Evolutionary conservation across 2,113 vertebrate genomes (phyloP), one percentile per base, ranked within the genome.

Genomic region (Aldabrachelys gigantea): DNA sequence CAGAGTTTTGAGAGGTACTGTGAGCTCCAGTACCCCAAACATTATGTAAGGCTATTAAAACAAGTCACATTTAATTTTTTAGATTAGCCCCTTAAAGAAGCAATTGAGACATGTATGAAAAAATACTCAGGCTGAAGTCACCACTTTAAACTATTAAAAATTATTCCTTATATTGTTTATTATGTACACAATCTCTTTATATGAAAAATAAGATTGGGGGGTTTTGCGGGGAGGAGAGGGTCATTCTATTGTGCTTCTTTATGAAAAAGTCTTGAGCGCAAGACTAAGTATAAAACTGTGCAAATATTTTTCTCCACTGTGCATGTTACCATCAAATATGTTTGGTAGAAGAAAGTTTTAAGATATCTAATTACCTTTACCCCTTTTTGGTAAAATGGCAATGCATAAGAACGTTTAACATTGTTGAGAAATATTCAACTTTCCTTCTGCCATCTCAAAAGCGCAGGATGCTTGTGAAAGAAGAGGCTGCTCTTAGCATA

Each of bases 21-120:
- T 12, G n/a, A 91, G 82, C 59, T 80, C 79, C 72, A 94, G 54
- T n/a, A 92, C 90, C 53, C 89, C 78, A 91, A 90, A 89, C 80
- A 93, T 92, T 87, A 57, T 13, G 79, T 69, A 83, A 84, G 19
- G 65, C 35, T 84, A 89, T 14, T 95, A 79, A 88, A 84, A 52
- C 29, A 84, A 76, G 21, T 93, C 0, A n/a, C 35, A 24, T 88
- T 84, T n/a, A 49, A 69, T 65, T 94, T 87, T 75, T 75, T 89
- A 56, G 54, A 5, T 84, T 8, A 11, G 84, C 35, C 38, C 53
- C n/a, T 84, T 82, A 44, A 91, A 78, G 75, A 38, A 50, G 76
- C 31, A 92, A 93, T 84, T 75, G 5, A 80, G 29, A 91, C 57
- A 65, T 47, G 47, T 8, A 44, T 50, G 79, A 94, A 54, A 50